These are phyloP conservation scores for Adineta ricciae DNA, from an alignment of 2,888 invertebrate species.

Conservation along the genomic window DNA sequence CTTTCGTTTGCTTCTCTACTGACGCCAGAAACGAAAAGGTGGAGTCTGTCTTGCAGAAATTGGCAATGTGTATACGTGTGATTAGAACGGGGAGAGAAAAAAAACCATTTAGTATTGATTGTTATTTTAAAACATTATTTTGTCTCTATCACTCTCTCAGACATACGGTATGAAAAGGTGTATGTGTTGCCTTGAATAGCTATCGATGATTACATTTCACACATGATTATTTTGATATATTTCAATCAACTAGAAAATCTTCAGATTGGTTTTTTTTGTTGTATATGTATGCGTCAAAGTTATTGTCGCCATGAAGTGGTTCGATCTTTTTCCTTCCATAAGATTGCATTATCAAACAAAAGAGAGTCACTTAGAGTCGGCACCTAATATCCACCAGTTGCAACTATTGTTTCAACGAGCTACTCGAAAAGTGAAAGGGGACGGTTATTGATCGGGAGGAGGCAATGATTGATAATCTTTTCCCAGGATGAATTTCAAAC, in stretches of 20 bases:
- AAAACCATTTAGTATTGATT: background rate
- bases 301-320: background rate
- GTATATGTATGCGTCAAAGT: too few relatives aligned
- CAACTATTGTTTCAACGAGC: background rate
- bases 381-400: background rate
- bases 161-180: background rate
- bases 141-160: background rate
- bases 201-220: slow-evolving; percentile 9
- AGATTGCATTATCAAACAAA: background rate
- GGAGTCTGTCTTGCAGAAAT: background rate
- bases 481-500: background rate
- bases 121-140: background rate
- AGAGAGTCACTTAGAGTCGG: background rate
- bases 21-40: background rate
- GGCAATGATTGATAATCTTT: background rate
- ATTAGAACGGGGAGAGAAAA: background rate
- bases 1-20: background rate
- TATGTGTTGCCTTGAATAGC: background rate
- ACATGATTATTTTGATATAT: slow-evolving; percentile 1
- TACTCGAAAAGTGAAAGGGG: background rate
- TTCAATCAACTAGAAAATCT: background rate
- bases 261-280: background rate
- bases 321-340: background rate
- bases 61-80: background rate
- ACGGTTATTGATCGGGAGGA: background rate